Conservation (phyloP, 2,113 vertebrate genomes). For the Gavialis gangeticus region DNA sequence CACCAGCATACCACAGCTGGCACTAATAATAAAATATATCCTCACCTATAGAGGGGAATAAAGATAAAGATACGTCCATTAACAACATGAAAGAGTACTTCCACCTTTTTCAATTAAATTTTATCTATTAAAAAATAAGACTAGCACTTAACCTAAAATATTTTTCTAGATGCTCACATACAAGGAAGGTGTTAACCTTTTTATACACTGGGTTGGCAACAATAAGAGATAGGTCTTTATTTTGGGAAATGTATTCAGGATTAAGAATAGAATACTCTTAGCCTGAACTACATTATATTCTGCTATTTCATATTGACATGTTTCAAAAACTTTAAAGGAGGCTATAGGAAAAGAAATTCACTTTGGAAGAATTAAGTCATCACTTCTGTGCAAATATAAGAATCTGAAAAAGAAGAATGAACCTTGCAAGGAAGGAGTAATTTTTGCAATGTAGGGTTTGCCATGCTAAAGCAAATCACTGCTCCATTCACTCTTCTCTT, state of each 20-base stretch:
- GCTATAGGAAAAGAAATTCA: neutral
- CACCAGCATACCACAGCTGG: neutral
- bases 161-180: neutral
- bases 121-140: neutral
- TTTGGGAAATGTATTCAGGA: neutral
- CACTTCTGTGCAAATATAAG: neutral
- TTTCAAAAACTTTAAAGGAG: neutral
- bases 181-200: neutral
- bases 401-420: neutral
- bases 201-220: neutral
- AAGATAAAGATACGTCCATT: neutral
- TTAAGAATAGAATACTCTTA: neutral
- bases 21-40: neutral
- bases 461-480: accelerated
- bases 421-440: neutral
- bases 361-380: neutral
- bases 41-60: neutral
- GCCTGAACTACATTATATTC: neutral
- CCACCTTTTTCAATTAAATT: neutral
- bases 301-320: neutral
- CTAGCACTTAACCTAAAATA: neutral
- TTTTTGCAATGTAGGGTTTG: neutral
- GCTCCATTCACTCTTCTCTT: neutral
- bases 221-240: neutral
- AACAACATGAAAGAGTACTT: neutral